phyloP scores from a whole-genome alignment of 2,888 invertebrate species.

The Salticus scenicus region DNA sequence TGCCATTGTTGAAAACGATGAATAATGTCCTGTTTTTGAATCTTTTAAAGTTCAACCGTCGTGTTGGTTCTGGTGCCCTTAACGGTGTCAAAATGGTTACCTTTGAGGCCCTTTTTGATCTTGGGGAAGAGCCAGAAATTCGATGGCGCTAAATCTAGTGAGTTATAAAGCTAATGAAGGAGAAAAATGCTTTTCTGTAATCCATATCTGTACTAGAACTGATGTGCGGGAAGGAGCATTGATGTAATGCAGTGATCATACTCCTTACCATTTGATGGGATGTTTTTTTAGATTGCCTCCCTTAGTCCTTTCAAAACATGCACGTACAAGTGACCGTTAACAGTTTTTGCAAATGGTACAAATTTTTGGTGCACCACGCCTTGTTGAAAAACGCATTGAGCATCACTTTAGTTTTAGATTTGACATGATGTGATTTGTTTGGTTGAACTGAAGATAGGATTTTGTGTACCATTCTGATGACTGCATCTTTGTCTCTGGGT shows the following conservation, averaged over 20 bases:
- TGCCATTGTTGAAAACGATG: not conserved
- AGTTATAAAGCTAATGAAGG: not conserved
- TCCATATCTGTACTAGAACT: not conserved
- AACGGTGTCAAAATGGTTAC: not conserved
- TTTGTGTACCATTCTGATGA: conserved; percentile 3
- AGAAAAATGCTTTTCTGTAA: not conserved
- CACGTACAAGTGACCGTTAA: not conserved
- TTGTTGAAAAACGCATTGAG: not conserved
- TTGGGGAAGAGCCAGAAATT: not conserved
- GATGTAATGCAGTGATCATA: not conserved
- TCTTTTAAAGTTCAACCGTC: not conserved
- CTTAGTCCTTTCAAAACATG: not conserved
- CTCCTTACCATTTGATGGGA: not conserved
- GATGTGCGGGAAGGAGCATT: not conserved
- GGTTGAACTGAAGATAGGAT: not conserved
- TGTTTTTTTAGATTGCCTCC: not conserved
- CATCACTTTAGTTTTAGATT: conserved; percentile 7
- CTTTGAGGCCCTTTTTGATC: not conserved
- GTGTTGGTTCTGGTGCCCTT: not conserved
- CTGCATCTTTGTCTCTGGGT: not conserved
- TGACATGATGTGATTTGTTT: conserved; percentile 18
- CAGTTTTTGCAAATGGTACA: not conserved
- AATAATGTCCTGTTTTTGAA: not conserved
- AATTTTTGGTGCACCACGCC: too few species aligned
- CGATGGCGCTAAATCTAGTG: not conserved